Conservation (phyloP, 2,888 invertebrate genomes). For the Protophormia terraenovae region DNA sequence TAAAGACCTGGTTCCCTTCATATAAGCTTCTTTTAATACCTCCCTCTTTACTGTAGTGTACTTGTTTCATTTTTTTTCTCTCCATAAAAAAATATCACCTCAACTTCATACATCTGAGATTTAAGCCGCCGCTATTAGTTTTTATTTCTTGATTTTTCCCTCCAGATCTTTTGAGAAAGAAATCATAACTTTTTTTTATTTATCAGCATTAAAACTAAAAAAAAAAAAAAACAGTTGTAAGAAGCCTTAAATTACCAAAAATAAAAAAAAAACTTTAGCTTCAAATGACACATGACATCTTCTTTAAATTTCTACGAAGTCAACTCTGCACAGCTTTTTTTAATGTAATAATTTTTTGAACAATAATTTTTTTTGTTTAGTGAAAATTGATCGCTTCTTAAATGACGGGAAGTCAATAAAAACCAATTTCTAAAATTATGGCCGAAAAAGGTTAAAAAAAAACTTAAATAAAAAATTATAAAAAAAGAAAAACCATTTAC, state of each 20-base stretch:
- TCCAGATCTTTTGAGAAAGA: background rate
- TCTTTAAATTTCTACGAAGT: constrained; percentile 51
- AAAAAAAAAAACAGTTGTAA: background rate
- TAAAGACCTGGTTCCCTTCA: no score
- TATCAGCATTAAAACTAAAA: no score
- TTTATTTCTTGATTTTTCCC: background rate
- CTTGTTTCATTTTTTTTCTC: background rate
- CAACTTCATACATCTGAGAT: constrained; percentile 53
- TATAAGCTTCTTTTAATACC: no score
- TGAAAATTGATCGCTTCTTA: constrained; percentile 67
- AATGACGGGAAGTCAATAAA: constrained; percentile 70
- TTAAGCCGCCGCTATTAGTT: constrained; percentile 51
- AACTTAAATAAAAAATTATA: background rate
- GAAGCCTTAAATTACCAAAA: constrained; percentile 51
- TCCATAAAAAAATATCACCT: constrained; percentile 20
- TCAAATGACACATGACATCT: constrained; percentile 67
- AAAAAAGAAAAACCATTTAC: constrained; percentile 14
- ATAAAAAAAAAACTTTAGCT: constrained; percentile 26
- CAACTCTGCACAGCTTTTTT: background rate
- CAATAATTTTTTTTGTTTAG: constrained; percentile 34
- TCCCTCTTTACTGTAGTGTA: background rate
- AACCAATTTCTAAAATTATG: constrained; percentile 68
- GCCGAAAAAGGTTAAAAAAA: constrained; percentile 59
- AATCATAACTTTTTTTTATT: constrained; percentile 64
- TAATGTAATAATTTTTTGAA: background rate